Conservation (phyloP, 2,797 vertebrate species). For the Staurois parvus region DNA sequence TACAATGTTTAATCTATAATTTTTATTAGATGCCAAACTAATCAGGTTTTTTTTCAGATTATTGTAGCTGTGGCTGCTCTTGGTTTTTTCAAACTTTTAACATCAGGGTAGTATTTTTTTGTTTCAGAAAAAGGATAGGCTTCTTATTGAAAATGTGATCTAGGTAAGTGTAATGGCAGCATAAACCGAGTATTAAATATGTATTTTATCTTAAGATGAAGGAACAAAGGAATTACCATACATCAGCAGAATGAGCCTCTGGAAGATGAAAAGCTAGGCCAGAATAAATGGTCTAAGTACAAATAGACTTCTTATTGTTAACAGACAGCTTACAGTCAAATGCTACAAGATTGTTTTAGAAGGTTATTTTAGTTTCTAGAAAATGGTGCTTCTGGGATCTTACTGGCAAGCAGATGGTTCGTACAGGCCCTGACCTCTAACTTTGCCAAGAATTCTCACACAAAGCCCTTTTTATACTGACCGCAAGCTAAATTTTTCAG, state of each 20-base stretch:
- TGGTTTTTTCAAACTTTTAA: too few relatives aligned
- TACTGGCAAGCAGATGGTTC: conserved; percentile 75
- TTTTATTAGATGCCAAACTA: too few relatives aligned
- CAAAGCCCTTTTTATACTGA: conserved; percentile 82
- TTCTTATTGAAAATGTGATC: conserved; percentile 60
- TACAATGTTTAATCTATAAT: too few relatives aligned
- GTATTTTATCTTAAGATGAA: conserved; percentile 64
- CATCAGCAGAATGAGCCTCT: conserved; percentile 63
- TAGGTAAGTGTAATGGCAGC: conserved; percentile 66
- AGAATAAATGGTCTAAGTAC: conserved; percentile 42
- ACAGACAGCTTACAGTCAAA: conserved; percentile 61
- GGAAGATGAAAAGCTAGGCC: background rate
- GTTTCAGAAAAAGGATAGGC: background rate
- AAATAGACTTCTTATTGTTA: conserved; percentile 65
- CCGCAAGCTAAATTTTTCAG: conserved; percentile 70
- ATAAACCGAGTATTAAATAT: conserved; percentile 49
- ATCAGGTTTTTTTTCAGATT: too few relatives aligned
- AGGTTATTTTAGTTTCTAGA: conserved; percentile 71
- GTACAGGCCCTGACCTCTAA: conserved; percentile 84
- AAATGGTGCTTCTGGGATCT: conserved; percentile 71
- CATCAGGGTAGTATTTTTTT: background rate
- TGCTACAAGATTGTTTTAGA: conserved; percentile 35
- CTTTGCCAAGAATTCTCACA: conserved; percentile 81
- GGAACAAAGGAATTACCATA: conserved; percentile 70
- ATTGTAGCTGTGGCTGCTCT: background rate